Evolutionary conservation across 1,140 invertebrate genomes (phyloP).

Genomic region (Charaxes varanes): DNA sequence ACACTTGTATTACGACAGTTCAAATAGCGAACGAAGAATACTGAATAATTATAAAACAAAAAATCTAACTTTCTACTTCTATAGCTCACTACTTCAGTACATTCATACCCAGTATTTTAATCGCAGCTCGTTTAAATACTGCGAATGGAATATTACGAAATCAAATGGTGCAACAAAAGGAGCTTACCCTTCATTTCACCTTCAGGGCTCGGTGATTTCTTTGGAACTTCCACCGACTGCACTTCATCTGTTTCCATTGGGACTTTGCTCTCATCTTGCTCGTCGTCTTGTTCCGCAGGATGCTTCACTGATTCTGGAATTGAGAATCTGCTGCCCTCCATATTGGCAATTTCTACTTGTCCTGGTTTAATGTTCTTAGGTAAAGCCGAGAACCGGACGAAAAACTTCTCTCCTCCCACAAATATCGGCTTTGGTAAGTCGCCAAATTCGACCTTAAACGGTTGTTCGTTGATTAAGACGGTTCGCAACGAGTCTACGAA

Average conservation of each 20-base stretch:
- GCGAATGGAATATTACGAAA: too few relatives aligned
- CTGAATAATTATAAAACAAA: too few relatives aligned
- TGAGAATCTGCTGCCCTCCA: constrained; percentile 72
- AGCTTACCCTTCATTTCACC: constrained; percentile 54
- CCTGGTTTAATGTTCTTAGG: constrained; percentile 84
- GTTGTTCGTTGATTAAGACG: constrained; percentile 87
- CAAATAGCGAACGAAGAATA: too few relatives aligned
- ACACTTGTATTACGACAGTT: too few relatives aligned
- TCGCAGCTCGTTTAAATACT: too few relatives aligned
- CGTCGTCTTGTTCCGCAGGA: constrained; percentile 3
- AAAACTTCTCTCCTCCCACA: constrained; percentile 86
- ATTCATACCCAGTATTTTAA: too few relatives aligned
- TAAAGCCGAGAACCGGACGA: constrained; percentile 83
- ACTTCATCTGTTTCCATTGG: constrained; percentile 34
- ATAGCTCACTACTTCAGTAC: too few relatives aligned
- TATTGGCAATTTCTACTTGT: constrained; percentile 79
- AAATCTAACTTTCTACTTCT: too few relatives aligned
- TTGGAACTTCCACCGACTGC: constrained; percentile 15
- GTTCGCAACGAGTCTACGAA: constrained; percentile 86
- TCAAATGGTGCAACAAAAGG: too few relatives aligned
- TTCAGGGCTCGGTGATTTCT: constrained; percentile 51
- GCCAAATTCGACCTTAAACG: constrained; percentile 91
- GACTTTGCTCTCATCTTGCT: constrained; percentile 18
- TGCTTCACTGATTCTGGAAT: not conserved
- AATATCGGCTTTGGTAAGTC: constrained; percentile 92